Evolutionary conservation across 2,888 invertebrate species (phyloP).

Genomic region (Lutraria lutraria): DNA sequence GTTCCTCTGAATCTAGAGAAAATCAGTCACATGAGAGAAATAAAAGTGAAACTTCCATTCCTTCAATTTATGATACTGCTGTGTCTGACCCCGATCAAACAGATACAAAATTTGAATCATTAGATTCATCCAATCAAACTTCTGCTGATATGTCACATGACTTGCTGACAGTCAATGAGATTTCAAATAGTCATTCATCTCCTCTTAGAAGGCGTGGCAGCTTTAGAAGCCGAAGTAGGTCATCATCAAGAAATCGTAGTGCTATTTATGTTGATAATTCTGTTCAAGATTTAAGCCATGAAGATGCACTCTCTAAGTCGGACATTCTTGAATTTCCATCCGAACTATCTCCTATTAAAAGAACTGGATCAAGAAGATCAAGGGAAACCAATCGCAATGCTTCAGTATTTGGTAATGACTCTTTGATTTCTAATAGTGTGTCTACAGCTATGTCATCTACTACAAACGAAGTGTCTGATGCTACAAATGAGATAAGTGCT

Average conservation of each 20-base stretch:
- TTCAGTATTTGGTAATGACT: constrained; percentile 11
- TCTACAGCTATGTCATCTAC: constrained; percentile 16
- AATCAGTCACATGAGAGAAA: neutral
- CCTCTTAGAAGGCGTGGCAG: constrained; percentile 42
- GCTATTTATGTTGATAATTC: constrained; percentile 35
- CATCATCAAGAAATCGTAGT: constrained; percentile 36
- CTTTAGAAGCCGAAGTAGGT: constrained; percentile 23
- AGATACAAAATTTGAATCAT: constrained; percentile 6
- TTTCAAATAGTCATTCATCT: constrained; percentile 41
- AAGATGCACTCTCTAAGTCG: neutral
- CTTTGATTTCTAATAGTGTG: constrained; percentile 22
- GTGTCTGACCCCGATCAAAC: constrained; percentile 5
- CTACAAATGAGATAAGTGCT: neutral
- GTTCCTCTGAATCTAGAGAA: constrained; percentile 2
- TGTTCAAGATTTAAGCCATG: neutral
- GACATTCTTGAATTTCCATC: constrained; percentile 47
- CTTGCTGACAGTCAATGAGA: constrained; percentile 11
- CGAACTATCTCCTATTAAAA: constrained; percentile 66
- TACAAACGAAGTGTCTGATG: constrained; percentile 14
- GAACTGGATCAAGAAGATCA: constrained; percentile 18
- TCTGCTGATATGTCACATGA: constrained; percentile 29
- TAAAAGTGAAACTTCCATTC: constrained; percentile 12
- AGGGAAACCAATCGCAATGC: constrained; percentile 44
- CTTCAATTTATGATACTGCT: constrained; percentile 53
- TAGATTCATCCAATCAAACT: constrained; percentile 23